phyloP scores from a whole-genome alignment of 2,113 vertebrate genomes.

The Salvator merianae region DNA sequence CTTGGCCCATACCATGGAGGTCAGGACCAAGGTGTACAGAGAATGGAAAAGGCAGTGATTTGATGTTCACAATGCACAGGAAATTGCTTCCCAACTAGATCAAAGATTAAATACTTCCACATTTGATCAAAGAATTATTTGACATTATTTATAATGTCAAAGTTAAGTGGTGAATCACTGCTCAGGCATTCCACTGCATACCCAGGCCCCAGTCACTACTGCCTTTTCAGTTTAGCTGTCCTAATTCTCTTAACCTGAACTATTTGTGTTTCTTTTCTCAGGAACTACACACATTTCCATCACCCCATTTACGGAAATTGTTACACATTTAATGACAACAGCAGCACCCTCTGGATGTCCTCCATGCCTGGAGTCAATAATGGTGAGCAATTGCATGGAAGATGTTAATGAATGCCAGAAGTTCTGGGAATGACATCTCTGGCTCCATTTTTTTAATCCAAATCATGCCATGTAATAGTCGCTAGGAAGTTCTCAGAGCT shows the following conservation, averaged over 20 bases:
- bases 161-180: no score
- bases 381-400: conserved; percentile 60
- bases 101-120: no score
- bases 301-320: conserved; percentile 82
- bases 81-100: no score
- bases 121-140: no score
- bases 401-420: conserved; percentile 4
- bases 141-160: no score
- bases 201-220: no score
- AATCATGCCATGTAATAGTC: background rate
- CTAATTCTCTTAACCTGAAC: background rate
- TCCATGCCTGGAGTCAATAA: conserved; percentile 79
- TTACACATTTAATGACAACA: conserved; percentile 82
- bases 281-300: conserved; percentile 81
- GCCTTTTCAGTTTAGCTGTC: background rate
- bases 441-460: background rate
- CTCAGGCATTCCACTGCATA: no score
- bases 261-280: conserved; percentile 48
- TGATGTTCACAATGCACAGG: no score
- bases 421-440: background rate
- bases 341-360: conserved; percentile 76
- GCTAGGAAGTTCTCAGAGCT: background rate
- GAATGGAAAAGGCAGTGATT: no score
- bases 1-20: no score
- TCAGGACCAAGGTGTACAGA: no score